Evolutionary conservation across 2,888 invertebrate genomes (phyloP).

Genomic region (Drosophila nr. medialis): DNA sequence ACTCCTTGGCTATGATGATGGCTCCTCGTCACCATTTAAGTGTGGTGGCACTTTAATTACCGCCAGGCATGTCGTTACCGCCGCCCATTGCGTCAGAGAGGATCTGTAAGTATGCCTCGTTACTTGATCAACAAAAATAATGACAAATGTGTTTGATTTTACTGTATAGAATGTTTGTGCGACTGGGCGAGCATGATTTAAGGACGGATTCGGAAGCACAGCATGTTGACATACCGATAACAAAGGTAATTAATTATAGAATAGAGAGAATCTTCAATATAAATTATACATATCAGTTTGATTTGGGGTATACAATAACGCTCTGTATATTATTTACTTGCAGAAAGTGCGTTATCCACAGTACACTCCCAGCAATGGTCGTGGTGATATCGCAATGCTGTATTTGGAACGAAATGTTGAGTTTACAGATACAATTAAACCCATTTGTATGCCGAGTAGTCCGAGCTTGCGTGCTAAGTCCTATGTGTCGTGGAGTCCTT

Average conservation of each 20-base stretch:
- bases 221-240: slow-evolving; percentile 87
- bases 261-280: background rate
- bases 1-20: slow-evolving; percentile 88
- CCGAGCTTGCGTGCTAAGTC: slow-evolving; percentile 86
- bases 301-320: background rate
- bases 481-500: slow-evolving; percentile 87
- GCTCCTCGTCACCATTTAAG: slow-evolving; percentile 82
- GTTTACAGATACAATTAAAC: slow-evolving; percentile 87
- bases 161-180: slow-evolving; percentile 84
- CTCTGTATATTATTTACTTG: background rate
- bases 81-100: slow-evolving; percentile 81
- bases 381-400: slow-evolving; percentile 92
- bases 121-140: background rate
- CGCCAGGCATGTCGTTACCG: slow-evolving; percentile 89
- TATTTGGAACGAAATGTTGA: slow-evolving; percentile 86
- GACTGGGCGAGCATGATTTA: slow-evolving; percentile 92
- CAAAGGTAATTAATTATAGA: slow-evolving; percentile 66
- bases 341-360: slow-evolving; percentile 74
- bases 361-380: slow-evolving; percentile 85
- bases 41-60: slow-evolving; percentile 86
- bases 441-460: slow-evolving; percentile 90
- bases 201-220: slow-evolving; percentile 87
- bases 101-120: slow-evolving; percentile 74
- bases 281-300: background rate
- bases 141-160: background rate